Evolutionary conservation across 2,113 vertebrate species (phyloP), one percentile per base, ranked within the genome.

Genomic region (Dendropsophus ebraccatus): DNA sequence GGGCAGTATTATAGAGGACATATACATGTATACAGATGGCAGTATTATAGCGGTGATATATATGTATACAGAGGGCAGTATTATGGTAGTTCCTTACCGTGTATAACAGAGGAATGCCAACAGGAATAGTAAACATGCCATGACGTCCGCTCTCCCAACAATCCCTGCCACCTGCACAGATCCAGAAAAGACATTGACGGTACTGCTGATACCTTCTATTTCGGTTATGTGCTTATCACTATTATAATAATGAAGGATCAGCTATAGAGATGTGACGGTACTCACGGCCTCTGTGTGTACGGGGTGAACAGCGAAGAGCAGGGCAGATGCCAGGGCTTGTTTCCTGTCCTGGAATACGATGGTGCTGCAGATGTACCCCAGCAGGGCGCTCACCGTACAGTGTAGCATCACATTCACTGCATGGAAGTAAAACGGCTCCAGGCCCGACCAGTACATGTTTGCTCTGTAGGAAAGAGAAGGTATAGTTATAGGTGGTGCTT

Each of bases 261-360:
- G 41, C 41, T 41, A 41, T 41, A 73, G 9, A 73, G 35, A 13
- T 11, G 1, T 12, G 12, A 1, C 19, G 2, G 16, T 90, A 96
- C 97, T 97, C 91, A 99, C 98, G 23, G 98, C 98, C 90, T 99
- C 98, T 0, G 97, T 99, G 94, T 99, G 98, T 86, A 99, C 89
- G 1, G 98, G 98, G 89, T 99, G 98, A 70, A 97, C 96, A 0
- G 97, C 95, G 49, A 99, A 99, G 83, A 99, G 95, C 75, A 98
- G 90, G 0, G 97, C 96, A 0, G 97, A 95, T 90, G 97, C 90
- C 87, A 98, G 95, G 87, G 97, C 96, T 37, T 94, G 94, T 0
- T 91, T 91, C 0, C 91, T 87, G 82, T 96, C 94, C 85, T 93
- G 90, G 84, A 99, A 99, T 85, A 97, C 96, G 1, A 93, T 93